A percentile compares a stretch with the other conserved stretches of the same genome.
phyloP scores from a whole-genome alignment of 2,113 vertebrate genomes.

The Chloropsis cyanopogon region DNA sequence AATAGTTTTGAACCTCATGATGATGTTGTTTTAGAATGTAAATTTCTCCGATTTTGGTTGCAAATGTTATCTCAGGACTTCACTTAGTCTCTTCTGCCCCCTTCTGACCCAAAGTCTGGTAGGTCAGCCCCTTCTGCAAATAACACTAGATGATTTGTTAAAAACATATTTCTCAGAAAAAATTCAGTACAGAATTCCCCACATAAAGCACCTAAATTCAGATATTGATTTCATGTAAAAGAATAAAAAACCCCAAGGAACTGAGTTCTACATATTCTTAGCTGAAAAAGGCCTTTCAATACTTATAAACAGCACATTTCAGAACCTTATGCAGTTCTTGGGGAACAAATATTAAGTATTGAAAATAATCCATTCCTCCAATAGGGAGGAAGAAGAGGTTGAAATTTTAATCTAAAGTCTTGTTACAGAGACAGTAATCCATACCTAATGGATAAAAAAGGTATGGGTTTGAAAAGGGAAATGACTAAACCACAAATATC shows the following conservation, averaged over 20 bases:
- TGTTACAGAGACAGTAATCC: background rate
- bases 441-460: background rate
- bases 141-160: background rate
- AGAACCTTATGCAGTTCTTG: background rate
- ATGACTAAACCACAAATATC: fast-evolving
- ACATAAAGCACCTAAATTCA: background rate
- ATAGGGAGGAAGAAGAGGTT: background rate
- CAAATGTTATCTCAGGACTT: background rate
- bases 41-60: background rate
- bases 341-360: background rate
- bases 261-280: background rate
- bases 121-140: background rate
- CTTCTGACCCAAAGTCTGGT: background rate
- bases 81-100: background rate
- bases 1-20: background rate
- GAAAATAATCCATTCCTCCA: background rate
- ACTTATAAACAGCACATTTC: background rate
- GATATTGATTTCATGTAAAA: background rate
- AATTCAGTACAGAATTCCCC: background rate
- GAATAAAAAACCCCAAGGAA: background rate
- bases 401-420: background rate
- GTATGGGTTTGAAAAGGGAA: background rate
- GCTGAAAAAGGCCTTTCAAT: background rate
- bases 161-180: background rate
- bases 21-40: background rate